Evolutionary conservation across 2,888 invertebrate species (phyloP), one percentile per base, ranked within the genome.

Genomic region (Epinotia ramella): DNA sequence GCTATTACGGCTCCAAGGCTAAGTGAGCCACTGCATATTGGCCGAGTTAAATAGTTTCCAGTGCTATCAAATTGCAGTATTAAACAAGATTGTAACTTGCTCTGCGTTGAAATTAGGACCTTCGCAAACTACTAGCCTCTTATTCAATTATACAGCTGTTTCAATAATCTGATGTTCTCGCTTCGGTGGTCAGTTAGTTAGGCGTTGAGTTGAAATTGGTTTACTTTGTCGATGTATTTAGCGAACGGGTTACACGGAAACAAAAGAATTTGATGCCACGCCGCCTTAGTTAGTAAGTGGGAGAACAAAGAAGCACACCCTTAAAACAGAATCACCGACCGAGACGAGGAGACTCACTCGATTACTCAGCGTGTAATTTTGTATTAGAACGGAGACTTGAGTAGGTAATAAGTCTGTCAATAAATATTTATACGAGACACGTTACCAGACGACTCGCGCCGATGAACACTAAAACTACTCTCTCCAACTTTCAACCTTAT

Each of bases 361-460:
- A 89, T 93, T 93, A 91, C 90, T 93, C 92, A 91, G 86, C 85
- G 87, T 87, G 88, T 91, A 91, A 92, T 92, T 93, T 90, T 81
- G 90, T 90, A 88, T 85, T 73, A 81, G 83, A 84, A 84, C 87
- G 85, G 79, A 84, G 83, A 84, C 84, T 87, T 83, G 81, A 86
- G 83, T 81, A 87, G 9, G 6, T 28, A 28, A 91, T 92, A 91
- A 91, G 89, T 89, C 88, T 89, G 90, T 92, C 91, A 84, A 90
- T 91, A 92, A 90, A 92, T 92, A 89, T 92, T 91, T 90, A 91
- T 87, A 85, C 84, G 82, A 85, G 57, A 86, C 87, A 86, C 87
- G 85, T 89, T 89, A 89, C 89, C 87, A 88, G 89, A 86, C 88
- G 89, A 85, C 86, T 85, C 87, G 90, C 90, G 84, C 85, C 88